Evolutionary conservation across 2,888 invertebrate species (phyloP).

Genomic region (Strigamia maritima): DNA sequence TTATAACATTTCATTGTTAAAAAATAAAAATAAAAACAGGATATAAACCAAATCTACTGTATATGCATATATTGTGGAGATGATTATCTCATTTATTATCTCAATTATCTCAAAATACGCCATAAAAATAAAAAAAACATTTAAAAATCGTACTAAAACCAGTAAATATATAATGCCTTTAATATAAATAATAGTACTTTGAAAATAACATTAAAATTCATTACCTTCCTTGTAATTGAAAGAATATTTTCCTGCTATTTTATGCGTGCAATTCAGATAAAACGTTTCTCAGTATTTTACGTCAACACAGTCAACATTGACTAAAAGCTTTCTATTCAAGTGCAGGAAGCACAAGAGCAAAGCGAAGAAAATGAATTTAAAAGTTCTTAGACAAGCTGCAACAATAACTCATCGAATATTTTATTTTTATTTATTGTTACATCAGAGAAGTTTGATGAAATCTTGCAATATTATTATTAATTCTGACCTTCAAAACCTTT

Average conservation of each 20-base stretch:
- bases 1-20: no score
- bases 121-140: neutral
- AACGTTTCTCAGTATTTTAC: constrained; percentile 8
- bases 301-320: neutral
- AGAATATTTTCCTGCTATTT: neutral
- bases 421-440: neutral
- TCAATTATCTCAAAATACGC: neutral
- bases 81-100: no score
- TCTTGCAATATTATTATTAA: neutral
- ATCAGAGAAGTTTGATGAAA: neutral
- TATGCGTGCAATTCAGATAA: neutral
- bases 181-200: neutral
- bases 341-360: neutral
- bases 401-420: neutral
- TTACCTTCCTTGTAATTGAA: neutral
- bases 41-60: no score
- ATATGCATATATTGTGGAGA: no score
- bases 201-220: neutral
- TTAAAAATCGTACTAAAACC: neutral
- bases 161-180: neutral
- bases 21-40: no score
- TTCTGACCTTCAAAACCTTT: neutral
- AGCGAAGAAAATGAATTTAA: neutral
- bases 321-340: constrained; percentile 1
- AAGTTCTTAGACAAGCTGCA: neutral